Base-by-base conservation (phyloP, 2,888 invertebrate species). In the Oithona nana region DNA sequence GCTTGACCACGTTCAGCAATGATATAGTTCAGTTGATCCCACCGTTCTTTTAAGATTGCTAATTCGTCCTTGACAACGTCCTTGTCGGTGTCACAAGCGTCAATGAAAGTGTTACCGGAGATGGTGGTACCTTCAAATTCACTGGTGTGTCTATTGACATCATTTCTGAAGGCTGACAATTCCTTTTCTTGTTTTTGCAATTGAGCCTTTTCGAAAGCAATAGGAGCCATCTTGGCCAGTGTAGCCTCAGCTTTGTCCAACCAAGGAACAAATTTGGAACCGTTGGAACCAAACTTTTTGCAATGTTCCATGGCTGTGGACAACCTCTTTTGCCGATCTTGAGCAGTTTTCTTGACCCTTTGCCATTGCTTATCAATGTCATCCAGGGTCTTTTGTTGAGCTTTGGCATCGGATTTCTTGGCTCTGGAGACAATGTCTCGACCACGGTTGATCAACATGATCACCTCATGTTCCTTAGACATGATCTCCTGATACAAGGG, bases 271-370 rank as follows among this genome's bases (percentile, higher is more conserved):
- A 92, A 90, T 0, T 80, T 77, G 68, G 92, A 92, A 59, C 88
- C 81, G 0, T 84, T 83, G 69, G 83, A 81, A 71, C 86, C 84
- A 76, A 88, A 94, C 71, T 90, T 90, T 68, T 85, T 85, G 74
- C 86, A 89, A 72, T 87, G 90, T 71, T 92, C 92, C 81, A 84
- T 83, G 73, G 89, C 88, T 0, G 88, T 87, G 72, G 90, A 88
- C 54, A 92, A 76, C 66, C 87, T 78, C 0, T 86, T 87, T 70
- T 92, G 83, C 55, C 90, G 79, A 68, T 93, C 89, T 51, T 86
- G 81, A 0, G 88, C 84, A 71, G 88, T 88, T 66, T 88, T 83
- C 68, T 89, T 83, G 61, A 95, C 77, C 69, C 87, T 87, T 69
- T 90, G 89, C 94, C 93, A 95, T 67, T 87, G 85, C 29, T 84